Conservation (phyloP, 2,888 invertebrate species). For the Chaetogeoica ovagalla region DNA sequence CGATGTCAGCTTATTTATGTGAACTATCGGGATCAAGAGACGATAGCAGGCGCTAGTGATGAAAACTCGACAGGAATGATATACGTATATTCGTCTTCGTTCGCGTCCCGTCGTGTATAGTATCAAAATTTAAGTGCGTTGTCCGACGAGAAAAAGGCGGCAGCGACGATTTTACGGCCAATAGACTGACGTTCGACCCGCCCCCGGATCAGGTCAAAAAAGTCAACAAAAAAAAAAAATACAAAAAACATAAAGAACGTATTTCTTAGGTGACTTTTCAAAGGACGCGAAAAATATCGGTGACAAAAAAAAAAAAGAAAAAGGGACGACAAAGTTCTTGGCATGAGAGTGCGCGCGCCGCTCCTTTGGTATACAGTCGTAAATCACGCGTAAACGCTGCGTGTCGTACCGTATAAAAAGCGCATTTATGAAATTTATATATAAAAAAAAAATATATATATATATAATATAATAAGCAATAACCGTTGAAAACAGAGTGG, state of each 20-base stretch:
- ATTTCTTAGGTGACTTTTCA: background rate
- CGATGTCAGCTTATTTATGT: too few species aligned
- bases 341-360: background rate
- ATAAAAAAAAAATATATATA: background rate
- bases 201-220: background rate
- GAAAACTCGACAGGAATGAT: background rate
- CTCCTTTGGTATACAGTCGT: background rate
- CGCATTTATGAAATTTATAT: slow-evolving; percentile 2
- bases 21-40: background rate
- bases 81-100: background rate
- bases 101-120: background rate
- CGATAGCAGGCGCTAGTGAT: background rate
- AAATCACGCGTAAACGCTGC: slow-evolving; percentile 36
- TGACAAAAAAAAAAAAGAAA: background rate
- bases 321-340: background rate
- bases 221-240: too few species aligned
- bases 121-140: background rate
- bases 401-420: background rate
- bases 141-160: background rate
- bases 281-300: slow-evolving; percentile 10
- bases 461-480: background rate
- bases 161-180: background rate
- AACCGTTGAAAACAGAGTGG: background rate
- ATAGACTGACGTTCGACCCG: background rate
- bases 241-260: too few species aligned